Evolutionary conservation across 1,140 invertebrate genomes (phyloP).

Genomic region (Aphelenchoides besseyi): DNA sequence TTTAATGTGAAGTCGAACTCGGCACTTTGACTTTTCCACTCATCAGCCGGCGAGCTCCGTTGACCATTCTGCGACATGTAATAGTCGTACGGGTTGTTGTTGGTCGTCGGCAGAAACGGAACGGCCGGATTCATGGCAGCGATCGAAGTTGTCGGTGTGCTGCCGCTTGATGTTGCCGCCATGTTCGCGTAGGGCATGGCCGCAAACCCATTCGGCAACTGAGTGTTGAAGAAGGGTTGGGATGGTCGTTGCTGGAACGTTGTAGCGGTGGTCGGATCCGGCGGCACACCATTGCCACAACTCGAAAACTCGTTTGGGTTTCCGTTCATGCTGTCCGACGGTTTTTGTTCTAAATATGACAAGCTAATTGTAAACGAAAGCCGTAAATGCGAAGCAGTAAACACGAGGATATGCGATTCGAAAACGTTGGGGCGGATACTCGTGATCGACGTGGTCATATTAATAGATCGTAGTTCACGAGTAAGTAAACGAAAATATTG

Average conservation of each 20-base stretch:
- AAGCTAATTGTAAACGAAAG: not conserved
- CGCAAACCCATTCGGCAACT: not conserved
- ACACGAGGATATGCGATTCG: not conserved
- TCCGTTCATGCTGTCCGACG: not conserved
- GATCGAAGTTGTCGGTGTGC: not conserved
- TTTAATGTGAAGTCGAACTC: not conserved
- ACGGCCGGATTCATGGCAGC: not conserved
- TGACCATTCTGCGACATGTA: not conserved
- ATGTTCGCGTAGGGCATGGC: not conserved
- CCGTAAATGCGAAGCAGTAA: not conserved
- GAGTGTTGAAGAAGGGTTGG: not conserved
- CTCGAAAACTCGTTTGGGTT: not conserved
- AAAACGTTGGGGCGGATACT: not conserved
- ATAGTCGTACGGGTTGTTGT: not conserved
- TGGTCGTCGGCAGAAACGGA: not conserved
- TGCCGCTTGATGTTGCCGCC: not conserved
- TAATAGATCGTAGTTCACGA: not conserved
- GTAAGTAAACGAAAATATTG: too few relatives aligned
- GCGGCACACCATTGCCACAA: not conserved
- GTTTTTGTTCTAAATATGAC: not conserved
- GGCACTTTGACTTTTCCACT: not conserved
- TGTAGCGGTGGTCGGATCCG: not conserved
- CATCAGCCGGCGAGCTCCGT: not conserved
- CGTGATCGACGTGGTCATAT: not conserved
- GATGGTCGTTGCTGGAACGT: not conserved